These are phyloP conservation scores for Ramphastos sulfuratus DNA, from an alignment of 2,113 vertebrate species.

Conservation along the genomic window DNA sequence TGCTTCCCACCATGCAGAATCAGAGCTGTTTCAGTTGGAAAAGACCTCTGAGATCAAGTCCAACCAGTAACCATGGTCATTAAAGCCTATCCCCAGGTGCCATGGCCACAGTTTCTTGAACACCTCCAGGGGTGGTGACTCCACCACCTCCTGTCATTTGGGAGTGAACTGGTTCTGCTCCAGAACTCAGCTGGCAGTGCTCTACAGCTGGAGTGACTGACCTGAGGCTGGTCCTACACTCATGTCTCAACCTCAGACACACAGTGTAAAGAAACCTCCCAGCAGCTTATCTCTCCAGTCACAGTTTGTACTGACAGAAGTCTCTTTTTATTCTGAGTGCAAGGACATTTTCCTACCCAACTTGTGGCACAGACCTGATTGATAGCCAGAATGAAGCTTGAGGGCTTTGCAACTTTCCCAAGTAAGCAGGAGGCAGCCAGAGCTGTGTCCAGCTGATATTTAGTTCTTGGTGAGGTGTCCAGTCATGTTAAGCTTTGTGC, in stretches of 20 bases:
- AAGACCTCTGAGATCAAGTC: no score
- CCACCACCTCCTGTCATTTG: no score
- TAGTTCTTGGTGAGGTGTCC: background rate
- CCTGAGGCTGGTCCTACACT: fast-evolving
- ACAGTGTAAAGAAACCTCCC: background rate
- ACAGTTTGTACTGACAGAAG: background rate
- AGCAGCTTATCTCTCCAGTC: background rate
- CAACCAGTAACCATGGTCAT: no score
- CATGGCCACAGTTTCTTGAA: no score
- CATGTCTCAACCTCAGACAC: background rate
- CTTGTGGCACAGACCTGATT: background rate
- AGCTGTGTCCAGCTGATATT: background rate
- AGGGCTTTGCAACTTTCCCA: background rate
- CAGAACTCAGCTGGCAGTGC: background rate
- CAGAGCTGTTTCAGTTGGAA: no score
- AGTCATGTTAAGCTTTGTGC: background rate
- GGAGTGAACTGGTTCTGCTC: background rate
- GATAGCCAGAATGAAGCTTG: background rate
- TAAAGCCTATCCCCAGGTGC: no score
- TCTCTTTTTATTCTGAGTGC: background rate
- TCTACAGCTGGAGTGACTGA: background rate
- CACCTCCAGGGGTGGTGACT: no score
- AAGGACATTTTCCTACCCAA: background rate
- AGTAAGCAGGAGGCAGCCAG: background rate
- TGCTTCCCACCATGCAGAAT: no score